These are phyloP conservation scores for Ophonus ardosiacus DNA, from an alignment of 2,888 invertebrate species.

Conservation along the genomic window DNA sequence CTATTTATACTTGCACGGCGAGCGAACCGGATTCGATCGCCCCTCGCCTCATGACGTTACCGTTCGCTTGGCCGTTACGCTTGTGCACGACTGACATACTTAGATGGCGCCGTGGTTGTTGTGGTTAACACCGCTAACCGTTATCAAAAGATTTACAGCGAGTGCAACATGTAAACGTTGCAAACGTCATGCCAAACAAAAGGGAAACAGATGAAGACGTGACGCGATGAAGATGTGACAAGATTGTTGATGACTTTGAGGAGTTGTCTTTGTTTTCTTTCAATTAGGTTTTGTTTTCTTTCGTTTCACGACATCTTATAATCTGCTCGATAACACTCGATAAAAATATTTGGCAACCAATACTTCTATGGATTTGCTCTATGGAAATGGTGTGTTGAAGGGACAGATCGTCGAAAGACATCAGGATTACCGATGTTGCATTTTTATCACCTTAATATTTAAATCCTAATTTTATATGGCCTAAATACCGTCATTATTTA, in stretches of 20 bases:
- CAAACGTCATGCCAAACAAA: background rate
- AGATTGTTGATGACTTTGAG: too few relatives aligned
- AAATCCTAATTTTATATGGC: too few relatives aligned
- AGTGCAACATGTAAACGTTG: background rate
- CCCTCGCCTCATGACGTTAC: background rate
- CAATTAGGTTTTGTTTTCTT: background rate
- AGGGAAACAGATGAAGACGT: background rate
- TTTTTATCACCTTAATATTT: too few relatives aligned
- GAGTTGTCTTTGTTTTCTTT: background rate
- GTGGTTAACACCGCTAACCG: background rate
- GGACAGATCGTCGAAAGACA: too few relatives aligned
- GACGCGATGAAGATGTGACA: too few relatives aligned
- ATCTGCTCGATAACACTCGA: background rate
- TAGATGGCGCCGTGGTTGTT: slow-evolving; percentile 16
- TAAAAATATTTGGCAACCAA: background rate
- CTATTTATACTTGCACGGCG: background rate
- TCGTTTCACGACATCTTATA: background rate
- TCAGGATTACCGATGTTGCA: too few relatives aligned
- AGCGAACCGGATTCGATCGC: background rate
- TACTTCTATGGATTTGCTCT: background rate
- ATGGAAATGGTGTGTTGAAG: too few relatives aligned
- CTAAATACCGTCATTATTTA: too few relatives aligned
- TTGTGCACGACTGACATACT: slow-evolving; percentile 33
- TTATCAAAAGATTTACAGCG: background rate
- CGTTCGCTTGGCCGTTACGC: background rate